Evolutionary conservation across 1,140 invertebrate species (phyloP), one percentile per base, ranked within the genome.

Genomic region (Popillia japonica): DNA sequence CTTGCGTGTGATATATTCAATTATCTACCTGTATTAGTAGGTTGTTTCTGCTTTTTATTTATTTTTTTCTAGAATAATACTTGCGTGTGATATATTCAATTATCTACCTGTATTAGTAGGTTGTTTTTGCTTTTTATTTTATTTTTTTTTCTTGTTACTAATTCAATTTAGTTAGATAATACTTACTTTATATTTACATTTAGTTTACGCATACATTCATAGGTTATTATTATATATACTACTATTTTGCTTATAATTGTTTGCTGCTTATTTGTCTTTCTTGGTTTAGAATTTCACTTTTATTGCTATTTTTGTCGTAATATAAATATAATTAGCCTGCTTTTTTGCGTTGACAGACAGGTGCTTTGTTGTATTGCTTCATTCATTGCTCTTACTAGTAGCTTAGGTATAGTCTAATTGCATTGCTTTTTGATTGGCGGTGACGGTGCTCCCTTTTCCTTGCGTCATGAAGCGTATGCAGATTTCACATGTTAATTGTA

Each of bases 181-280:
- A 14, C n/a, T 48, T 48, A 48, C n/a, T 48, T 48, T 48, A 48
- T 48, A 48, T 48, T 48, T 48, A 14, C 44, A 48, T 48, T 48
- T 17, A 48, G 44, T 48, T 17, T 10, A 14, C n/a, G 44, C 44
- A 48, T 48, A 48, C 44, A 48, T 48, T 48, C 10, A 48, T 48
- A 48, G n/a, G 44, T 48, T 48, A 48, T 48, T 17, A 48, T 48
- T 48, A 48, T 48, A 17, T 17, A 14, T 17, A 48, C n/a, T 48
- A 17, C 44, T 48, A 48, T 48, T 48, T 48, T 48, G 44, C 44
- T 17, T 48, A 48, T 48, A 48, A 48, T 48, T 48, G 44, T 48
- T 14, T 48, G n/a, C 44, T 48, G 44, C 10, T 48, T 48, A 48
- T 10, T 48, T 48, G n/a, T 48, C 44, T 48, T 48, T 48, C 10